Evolutionary conservation across 2,113 vertebrate genomes (phyloP), one percentile per base, ranked within the genome.

Genomic region (Gnathonemus longibarbis): DNA sequence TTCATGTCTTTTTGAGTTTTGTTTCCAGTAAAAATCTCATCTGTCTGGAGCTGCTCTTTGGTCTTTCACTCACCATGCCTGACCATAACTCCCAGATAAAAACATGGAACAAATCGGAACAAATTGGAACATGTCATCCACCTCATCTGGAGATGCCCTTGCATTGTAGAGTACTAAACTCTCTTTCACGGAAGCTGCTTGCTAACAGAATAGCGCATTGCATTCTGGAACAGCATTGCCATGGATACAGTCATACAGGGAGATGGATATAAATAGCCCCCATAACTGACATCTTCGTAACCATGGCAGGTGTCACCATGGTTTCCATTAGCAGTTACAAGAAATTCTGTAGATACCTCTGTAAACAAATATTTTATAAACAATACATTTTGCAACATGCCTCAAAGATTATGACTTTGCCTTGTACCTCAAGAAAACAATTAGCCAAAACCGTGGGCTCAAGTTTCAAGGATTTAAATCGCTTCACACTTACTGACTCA

Each of bases 361-460:
- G 24, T 46, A 70, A 66, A 46, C 58, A 86, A 50, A 46, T 35
- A 46, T 45, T 48, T 45, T 45, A n/a, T 39, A 39, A n/a, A n/a
- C 39, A 46, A 53, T 48, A 49, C 84, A 3, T 77, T 45, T 56
- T 62, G 49, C 89, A 97, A 96, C 96, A 58, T 96, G 97, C 92
- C 97, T 97, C 89, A 90, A 96, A 53, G 93, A 96, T 58, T 95
- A 97, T 85, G 94, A 94, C 50, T 46, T 92, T 88, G 96, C 96
- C 90, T 91, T 96, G 93, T 49, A 95, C 27, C 92, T 92, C 91
- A 95, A 96, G 90, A 95, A 96, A 94, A 95, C 94, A 62, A 90
- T 96, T 45, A 93, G 91, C 49, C 94, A 95, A 88, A 94, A 95
- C 85, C 96, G 95, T 96, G 95, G 96, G 48, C 94, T 96, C 89